Evolutionary conservation across 1,140 invertebrate genomes (phyloP), one percentile per base, ranked within the genome.

Genomic region (Cydia fagiglandana): DNA sequence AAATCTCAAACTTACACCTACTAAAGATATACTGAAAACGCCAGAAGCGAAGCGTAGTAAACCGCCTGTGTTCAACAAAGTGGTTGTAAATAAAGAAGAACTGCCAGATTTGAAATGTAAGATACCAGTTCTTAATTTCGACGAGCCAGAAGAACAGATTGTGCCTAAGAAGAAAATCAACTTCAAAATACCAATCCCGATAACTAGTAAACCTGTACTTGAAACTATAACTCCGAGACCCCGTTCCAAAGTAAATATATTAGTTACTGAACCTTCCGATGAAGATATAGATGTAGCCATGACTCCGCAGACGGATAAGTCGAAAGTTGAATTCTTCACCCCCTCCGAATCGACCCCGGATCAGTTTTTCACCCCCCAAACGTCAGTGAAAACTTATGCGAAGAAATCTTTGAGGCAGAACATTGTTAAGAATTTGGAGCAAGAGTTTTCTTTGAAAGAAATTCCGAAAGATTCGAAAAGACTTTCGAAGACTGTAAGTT

Each of bases 351-450:
- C 86, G 0, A 84, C 86, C 0, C 64, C 73, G 2, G 86, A 88
- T 28, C 56, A 82, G 24, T 90, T 88, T 61, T 88, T 88, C 79
- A 90, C 88, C 0, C 88, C 88, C 0, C 79, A 88, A 79, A 82
- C 86, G 0, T 79, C 84, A 0, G 17, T 87, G 0, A 90, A 85
- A 68, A 90, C 88, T 0, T 91, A 90, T 28, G 79, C 84, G 0
- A 87, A 84, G 30, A 82, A 79, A 28, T 75, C 50, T n/a, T 53
- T 82, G 7, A 75, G 78, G n/a, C 74, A 79, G 0, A 73, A 77
- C 38, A 83, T 90, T 15, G 86, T 88, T 2, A 91, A 91, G 53
- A 91, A 91, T 76, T 56, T 91, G 3, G 87, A 91, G 73, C 61
- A 76, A 0, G 90, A 90, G 47, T 90, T 90, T 30, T 76, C 80